A percentile compares a stretch with the other conserved stretches of the same genome.
phyloP scores from a whole-genome alignment of 2,797 vertebrate species.

The Peromyscus eremicus region DNA sequence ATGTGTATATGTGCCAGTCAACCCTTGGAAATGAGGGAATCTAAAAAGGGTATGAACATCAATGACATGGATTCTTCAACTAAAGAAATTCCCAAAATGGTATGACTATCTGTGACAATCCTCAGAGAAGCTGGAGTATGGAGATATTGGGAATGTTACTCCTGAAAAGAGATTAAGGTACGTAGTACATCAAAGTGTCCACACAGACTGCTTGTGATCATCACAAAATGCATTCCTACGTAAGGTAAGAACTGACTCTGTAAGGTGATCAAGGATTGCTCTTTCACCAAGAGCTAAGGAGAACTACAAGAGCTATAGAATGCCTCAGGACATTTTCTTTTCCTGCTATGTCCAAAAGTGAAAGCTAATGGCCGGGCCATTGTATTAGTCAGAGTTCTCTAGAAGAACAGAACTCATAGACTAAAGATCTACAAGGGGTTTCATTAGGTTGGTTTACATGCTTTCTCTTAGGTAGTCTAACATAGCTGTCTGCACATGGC shows the following conservation, averaged over 20 bases:
- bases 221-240: background rate
- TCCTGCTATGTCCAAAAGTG: background rate
- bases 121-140: background rate
- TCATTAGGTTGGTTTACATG: background rate
- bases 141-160: background rate
- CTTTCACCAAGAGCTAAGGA: background rate
- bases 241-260: background rate
- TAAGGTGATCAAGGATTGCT: background rate
- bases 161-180: background rate
- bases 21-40: background rate
- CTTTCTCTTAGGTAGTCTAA: background rate
- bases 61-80: background rate
- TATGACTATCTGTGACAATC: background rate
- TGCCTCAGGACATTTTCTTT: background rate
- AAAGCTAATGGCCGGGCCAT: background rate
- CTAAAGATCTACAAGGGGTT: background rate
- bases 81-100: background rate
- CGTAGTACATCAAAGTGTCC: background rate
- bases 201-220: background rate
- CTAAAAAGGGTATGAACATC: background rate
- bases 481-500: background rate
- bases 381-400: background rate
- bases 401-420: background rate
- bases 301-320: background rate
- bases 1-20: background rate